Base-by-base conservation (phyloP, 1,140 invertebrate genomes). In the Phocides pigmalion region DNA sequence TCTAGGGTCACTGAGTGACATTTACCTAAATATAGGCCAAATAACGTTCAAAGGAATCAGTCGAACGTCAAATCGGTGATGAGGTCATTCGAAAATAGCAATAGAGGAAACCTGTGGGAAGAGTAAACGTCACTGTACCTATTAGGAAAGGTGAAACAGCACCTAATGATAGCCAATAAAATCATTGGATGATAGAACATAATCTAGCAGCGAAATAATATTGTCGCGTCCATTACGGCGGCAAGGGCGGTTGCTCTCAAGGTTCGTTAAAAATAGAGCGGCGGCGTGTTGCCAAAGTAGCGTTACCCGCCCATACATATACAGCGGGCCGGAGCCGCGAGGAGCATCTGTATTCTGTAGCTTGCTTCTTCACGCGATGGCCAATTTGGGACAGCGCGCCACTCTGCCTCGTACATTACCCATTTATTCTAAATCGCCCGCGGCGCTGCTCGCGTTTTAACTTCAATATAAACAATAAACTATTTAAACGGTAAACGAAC, bases 171-270 rank as follows among this genome's bases (percentile, higher is more conserved):
- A 72, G 64, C 28, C 6, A 70, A 49, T 39, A 63, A 71, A 66
- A 70, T 16, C 19, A 74, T 73, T 70, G 58, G 58, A 72, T 66
- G 62, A 58, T 67, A 66, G 37, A 62, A 35, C 59, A 59, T 62
- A 49, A 73, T 68, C 42, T 62, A 54, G 44, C 42, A 65, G 62
- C 61, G 58, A 63, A 76, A 71, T 62, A 66, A 70, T 64, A 64
- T 71, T 79, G 78, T 76, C 78, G 81, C 73, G 79, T 83, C 78
- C 66, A 82, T 78, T 84, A 77, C 76, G 74, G 71, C 76, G 72
- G 76, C 87, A 90, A 90, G 87, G 87, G 86, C 84, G 81, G 86
- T 81, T 86, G 81, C 67, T 87, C 81, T 89, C 85, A 90, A 89
- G 87, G 85, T 90, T 86, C 79, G 79, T 80, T 89, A 90, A 86